Conservation (phyloP, 2,888 invertebrate species). For the Apomyelois bistriatella region DNA sequence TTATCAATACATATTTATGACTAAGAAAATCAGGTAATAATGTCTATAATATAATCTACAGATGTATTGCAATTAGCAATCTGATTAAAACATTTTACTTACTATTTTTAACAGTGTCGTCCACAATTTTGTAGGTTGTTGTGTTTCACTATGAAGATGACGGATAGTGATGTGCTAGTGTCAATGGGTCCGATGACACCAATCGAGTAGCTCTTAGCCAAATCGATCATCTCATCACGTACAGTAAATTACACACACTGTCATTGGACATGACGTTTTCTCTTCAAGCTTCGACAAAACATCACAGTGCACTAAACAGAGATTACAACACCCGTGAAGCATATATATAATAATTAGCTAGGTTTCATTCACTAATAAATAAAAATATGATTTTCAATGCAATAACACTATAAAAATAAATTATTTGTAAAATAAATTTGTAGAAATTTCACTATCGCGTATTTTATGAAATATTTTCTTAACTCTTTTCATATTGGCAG, state of each 20-base stretch:
- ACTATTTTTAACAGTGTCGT: slow-evolving; percentile 77
- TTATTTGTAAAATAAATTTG: slow-evolving; percentile 67
- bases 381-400: slow-evolving; percentile 65
- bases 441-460: slow-evolving; percentile 76
- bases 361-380: slow-evolving; percentile 72
- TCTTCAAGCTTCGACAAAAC: slow-evolving; percentile 65
- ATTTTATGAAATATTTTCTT: slow-evolving; percentile 68
- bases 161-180: slow-evolving; percentile 61
- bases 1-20: neutral
- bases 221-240: slow-evolving; percentile 58
- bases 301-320: slow-evolving; percentile 71
- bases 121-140: slow-evolving; percentile 64
- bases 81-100: slow-evolving; percentile 39
- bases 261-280: slow-evolving; percentile 55
- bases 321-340: slow-evolving; percentile 59
- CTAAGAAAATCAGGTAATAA: neutral
- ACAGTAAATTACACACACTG: slow-evolving; percentile 54
- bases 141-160: slow-evolving; percentile 53
- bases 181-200: slow-evolving; percentile 55
- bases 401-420: slow-evolving; percentile 77
- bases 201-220: slow-evolving; percentile 54
- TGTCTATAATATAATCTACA: too few relatives aligned
- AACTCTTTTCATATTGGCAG: slow-evolving; percentile 78
- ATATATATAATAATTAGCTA: slow-evolving; percentile 72
- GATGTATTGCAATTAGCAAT: neutral